These are phyloP conservation scores for Drosophila formosana DNA, from an alignment of 2,888 invertebrate species.

Conservation along the genomic window DNA sequence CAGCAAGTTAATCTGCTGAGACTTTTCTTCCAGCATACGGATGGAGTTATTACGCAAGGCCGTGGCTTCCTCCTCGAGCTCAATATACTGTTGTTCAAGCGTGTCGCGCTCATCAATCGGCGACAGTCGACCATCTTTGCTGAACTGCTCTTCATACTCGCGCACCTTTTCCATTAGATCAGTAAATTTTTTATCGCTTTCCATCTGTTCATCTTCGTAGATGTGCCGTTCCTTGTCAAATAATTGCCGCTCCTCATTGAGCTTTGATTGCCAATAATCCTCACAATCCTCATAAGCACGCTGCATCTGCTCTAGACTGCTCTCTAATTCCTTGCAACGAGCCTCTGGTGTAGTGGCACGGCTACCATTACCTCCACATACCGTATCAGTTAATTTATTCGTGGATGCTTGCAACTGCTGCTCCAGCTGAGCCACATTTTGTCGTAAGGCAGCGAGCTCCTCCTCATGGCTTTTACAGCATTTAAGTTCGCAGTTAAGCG, in stretches of 20 bases:
- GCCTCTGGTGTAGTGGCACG: constrained; percentile 83
- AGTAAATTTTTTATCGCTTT: constrained; percentile 91
- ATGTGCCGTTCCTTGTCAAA: constrained; percentile 89
- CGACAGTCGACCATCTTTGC: constrained; percentile 87
- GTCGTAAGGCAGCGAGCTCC: constrained; percentile 75
- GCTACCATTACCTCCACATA: constrained; percentile 11
- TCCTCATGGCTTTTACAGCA: constrained; percentile 74
- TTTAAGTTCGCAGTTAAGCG: constrained; percentile 83
- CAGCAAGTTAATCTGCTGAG: constrained; percentile 86
- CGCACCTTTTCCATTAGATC: constrained; percentile 90
- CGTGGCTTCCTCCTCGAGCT: constrained; percentile 90
- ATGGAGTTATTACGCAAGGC: constrained; percentile 86
- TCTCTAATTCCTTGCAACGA: constrained; percentile 89
- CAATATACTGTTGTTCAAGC: constrained; percentile 90
- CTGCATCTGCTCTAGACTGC: constrained; percentile 90
- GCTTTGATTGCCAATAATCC: constrained; percentile 93
- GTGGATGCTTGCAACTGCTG: constrained; percentile 68
- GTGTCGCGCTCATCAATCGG: constrained; percentile 91
- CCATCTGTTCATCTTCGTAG: constrained; percentile 90
- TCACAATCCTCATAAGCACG: constrained; percentile 94
- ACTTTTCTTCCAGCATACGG: constrained; percentile 86
- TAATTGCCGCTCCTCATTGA: constrained; percentile 91
- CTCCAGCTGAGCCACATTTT: constrained; percentile 79
- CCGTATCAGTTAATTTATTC: constrained; percentile 1
- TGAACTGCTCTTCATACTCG: constrained; percentile 92